These are phyloP conservation scores for Galeopterus variegatus DNA, from an alignment of 2,113 vertebrate genomes.

Conservation along the genomic window DNA sequence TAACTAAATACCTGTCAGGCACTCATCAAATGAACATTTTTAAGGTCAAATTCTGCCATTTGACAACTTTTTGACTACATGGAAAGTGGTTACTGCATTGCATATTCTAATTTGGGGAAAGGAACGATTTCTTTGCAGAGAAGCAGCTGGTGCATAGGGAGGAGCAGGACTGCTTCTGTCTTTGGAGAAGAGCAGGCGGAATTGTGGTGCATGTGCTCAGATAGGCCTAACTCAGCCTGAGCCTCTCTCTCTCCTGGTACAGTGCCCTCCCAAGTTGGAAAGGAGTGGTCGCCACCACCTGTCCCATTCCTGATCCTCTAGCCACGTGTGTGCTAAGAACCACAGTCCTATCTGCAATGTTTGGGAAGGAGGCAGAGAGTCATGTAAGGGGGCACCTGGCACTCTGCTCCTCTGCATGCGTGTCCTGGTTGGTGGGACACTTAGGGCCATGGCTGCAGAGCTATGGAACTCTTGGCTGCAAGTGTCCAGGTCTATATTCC, in stretches of 20 bases:
- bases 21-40: slow-evolving; percentile 63
- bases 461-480: not conserved
- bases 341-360: not conserved
- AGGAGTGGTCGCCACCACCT: not conserved
- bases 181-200: slow-evolving; percentile 9
- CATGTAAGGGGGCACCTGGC: not conserved
- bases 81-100: not conserved
- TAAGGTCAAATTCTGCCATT: slow-evolving; percentile 64
- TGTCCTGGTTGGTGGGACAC: not conserved
- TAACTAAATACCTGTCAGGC: slow-evolving; percentile 50
- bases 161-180: slow-evolving; percentile 16
- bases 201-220: not conserved
- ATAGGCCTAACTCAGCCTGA: not conserved
- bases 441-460: not conserved
- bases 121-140: slow-evolving; percentile 46
- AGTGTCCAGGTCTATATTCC: rapidly evolving
- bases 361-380: not conserved
- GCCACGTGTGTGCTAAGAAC: not conserved
- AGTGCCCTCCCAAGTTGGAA: not conserved
- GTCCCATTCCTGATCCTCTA: not conserved
- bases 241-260: not conserved
- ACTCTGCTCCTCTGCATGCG: not conserved
- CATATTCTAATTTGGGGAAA: slow-evolving; percentile 61
- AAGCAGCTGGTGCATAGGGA: slow-evolving; percentile 59
- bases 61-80: slow-evolving; percentile 57